Percentiles rank a stretch among this genome's conserved stretches.
Evolutionary conservation across 1,140 invertebrate species (phyloP).

Genomic region (Trissolcus basalis): DNA sequence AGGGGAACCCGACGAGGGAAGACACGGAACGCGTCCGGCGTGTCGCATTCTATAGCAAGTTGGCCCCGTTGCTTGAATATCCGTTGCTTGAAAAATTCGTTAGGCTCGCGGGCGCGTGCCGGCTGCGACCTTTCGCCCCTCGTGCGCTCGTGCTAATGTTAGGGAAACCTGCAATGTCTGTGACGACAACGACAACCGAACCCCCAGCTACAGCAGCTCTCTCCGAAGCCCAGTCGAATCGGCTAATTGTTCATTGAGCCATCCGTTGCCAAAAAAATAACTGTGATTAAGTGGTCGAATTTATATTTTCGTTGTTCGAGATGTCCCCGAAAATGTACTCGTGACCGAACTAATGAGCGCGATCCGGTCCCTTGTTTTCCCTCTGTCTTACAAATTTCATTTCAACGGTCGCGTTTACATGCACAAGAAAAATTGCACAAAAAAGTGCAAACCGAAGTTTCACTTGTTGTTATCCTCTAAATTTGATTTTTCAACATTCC

Average conservation of each 20-base stretch:
- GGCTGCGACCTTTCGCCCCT: constrained; percentile 60
- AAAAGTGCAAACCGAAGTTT: too few species aligned
- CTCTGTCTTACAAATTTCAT: too few species aligned
- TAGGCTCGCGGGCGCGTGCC: constrained; percentile 58
- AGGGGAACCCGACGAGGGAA: constrained; percentile 33
- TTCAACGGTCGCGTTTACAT: too few species aligned
- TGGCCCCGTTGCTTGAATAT: constrained; percentile 48
- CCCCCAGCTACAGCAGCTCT: constrained; percentile 33
- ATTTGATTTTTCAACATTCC: too few species aligned
- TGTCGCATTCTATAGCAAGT: constrained; percentile 49
- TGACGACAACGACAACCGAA: constrained; percentile 43
- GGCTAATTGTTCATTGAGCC: constrained; percentile 44
- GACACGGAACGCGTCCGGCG: constrained; percentile 45
- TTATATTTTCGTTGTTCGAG: constrained; percentile 14
- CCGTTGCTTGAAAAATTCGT: constrained; percentile 61
- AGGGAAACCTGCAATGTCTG: constrained; percentile 53
- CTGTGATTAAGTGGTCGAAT: constrained; percentile 30
- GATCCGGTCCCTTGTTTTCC: too few species aligned
- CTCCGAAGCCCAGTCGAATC: constrained; percentile 17
- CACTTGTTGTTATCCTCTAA: too few species aligned
- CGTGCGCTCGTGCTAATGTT: constrained; percentile 54
- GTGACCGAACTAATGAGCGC: background rate
- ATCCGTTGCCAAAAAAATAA: constrained; percentile 38
- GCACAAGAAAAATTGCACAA: too few species aligned
- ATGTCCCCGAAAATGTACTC: constrained; percentile 10